These are phyloP conservation scores for Myripristis murdjan DNA, from an alignment of 2,797 vertebrate species.

Conservation along the genomic window DNA sequence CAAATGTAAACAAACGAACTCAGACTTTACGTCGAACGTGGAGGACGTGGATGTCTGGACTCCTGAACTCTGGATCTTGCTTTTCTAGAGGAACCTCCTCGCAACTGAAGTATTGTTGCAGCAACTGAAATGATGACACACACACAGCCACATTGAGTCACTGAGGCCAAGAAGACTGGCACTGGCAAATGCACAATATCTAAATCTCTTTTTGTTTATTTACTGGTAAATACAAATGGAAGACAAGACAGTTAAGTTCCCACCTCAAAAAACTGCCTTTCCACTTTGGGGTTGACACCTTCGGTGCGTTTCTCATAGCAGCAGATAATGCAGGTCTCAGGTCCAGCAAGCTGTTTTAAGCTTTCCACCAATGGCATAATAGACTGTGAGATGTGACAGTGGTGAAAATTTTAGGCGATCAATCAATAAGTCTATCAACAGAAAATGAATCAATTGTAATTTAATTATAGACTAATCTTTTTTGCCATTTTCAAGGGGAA, in stretches of 20 bases:
- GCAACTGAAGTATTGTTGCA: conserved; percentile 90
- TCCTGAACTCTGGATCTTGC: conserved; percentile 94
- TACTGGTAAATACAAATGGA: background rate
- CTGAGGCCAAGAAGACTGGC: background rate
- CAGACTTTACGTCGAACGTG: conserved; percentile 74
- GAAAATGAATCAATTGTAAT: too few relatives aligned
- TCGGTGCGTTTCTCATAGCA: conserved; percentile 96
- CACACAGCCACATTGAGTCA: conserved; percentile 13
- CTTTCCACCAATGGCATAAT: conserved; percentile 93
- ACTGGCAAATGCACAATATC: background rate
- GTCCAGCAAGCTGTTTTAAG: conserved; percentile 90
- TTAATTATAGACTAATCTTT: too few relatives aligned
- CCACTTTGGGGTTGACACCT: conserved; percentile 95
- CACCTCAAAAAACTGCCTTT: conserved; percentile 94
- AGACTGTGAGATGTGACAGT: conserved; percentile 83
- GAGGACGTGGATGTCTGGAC: conserved; percentile 95
- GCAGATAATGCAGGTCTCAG: conserved; percentile 92
- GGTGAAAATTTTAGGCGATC: too few relatives aligned
- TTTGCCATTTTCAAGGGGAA: too few relatives aligned
- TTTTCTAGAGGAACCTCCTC: conserved; percentile 90
- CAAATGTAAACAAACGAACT: conserved; percentile 18
- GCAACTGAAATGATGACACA: conserved; percentile 84
- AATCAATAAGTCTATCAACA: too few relatives aligned
- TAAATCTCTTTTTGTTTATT: background rate
- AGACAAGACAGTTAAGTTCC: conserved; percentile 45